These are phyloP conservation scores for Diabrotica virgifera DNA, from an alignment of 1,140 invertebrate species.

Conservation along the genomic window DNA sequence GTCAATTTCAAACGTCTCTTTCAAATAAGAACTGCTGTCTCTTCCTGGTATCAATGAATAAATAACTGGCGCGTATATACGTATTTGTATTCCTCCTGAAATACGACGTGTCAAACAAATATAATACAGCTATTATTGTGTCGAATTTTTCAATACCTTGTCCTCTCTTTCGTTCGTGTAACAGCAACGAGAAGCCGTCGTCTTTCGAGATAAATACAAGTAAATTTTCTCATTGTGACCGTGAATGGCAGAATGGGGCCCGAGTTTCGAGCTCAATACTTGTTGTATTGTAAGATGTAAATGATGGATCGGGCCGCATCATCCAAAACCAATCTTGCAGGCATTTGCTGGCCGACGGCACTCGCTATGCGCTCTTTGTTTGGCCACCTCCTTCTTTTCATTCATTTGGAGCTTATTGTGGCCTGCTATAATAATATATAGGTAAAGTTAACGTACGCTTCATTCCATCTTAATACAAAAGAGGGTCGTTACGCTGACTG, in stretches of 20 bases:
- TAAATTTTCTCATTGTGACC: conserved; percentile 17
- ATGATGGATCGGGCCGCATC: conserved; percentile 14
- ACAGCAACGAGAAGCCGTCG: not conserved
- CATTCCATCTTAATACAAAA: too few relatives aligned
- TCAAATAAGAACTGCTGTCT: not conserved
- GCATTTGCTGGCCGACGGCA: conserved; percentile 1
- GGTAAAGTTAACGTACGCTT: too few relatives aligned
- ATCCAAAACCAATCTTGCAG: conserved; percentile 18
- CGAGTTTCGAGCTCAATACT: conserved; percentile 14
- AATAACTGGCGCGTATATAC: not conserved
- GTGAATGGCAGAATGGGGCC: conserved; percentile 12
- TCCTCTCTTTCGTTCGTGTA: not conserved
- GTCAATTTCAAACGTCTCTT: too few relatives aligned
- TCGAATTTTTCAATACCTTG: conserved; percentile 16
- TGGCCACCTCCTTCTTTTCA: too few relatives aligned
- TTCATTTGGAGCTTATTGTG: too few relatives aligned
- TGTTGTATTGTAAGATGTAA: conserved; percentile 15
- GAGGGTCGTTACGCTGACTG: too few relatives aligned
- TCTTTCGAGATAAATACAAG: conserved; percentile 19
- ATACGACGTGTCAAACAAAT: conserved; percentile 17
- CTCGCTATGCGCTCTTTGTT: too few relatives aligned
- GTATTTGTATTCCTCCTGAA: conserved; percentile 4
- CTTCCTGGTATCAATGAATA: not conserved
- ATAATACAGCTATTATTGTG: conserved; percentile 11
- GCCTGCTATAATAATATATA: too few relatives aligned